Base-by-base conservation (phyloP, 1,140 invertebrate genomes). In the Lucilia sericata region DNA sequence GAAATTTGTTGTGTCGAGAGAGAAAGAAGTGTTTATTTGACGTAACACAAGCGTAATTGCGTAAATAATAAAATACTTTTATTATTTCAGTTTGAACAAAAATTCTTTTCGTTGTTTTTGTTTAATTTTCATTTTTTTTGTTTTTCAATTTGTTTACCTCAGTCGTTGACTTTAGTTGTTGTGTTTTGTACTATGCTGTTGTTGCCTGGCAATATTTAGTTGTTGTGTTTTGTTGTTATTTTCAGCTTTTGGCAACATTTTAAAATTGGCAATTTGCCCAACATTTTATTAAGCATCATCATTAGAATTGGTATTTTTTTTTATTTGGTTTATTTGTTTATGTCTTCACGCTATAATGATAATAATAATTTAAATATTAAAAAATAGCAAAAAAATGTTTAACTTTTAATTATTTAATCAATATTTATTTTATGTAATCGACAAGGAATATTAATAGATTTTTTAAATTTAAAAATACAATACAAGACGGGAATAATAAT, bases 151-250 rank as follows among this genome's bases (percentile, higher is more conserved):
- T 17, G 13, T 60, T 60, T 60, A 60, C n/a, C 19, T 21, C 65
- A 70, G 65, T 70, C n/a, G 65, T 70, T 70, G 65, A 21, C 65
- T 70, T 70, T 21, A 70, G 17, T 21, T 70, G 65, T 70, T 70
- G 14, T n/a, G 13, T 60, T n/a, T 60, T 60, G 3, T 14, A 21
- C 5, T 21, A 8, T 25, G n/a, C 19, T 70, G 21, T 21, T 60
- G 55, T 42, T 42, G 42, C 0, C 42, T 42, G 42, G 42, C 42
- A 42, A 42, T 8, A 42, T 55, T 5, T 70, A 19, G n/a, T 70
- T 70, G 17, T 70, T 70, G 19, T 70, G 19, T 19, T 70, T 70
- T 2, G 2, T 70, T 30, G 25, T 30, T 30, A 30, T 30, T 30
- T 30, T 30, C 25, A 30, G 25, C 25, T 30, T 30, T 70, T 70